Evolutionary conservation across 1,140 invertebrate species (phyloP), one percentile per base, ranked within the genome.

Genomic region (Hestina assimilis): DNA sequence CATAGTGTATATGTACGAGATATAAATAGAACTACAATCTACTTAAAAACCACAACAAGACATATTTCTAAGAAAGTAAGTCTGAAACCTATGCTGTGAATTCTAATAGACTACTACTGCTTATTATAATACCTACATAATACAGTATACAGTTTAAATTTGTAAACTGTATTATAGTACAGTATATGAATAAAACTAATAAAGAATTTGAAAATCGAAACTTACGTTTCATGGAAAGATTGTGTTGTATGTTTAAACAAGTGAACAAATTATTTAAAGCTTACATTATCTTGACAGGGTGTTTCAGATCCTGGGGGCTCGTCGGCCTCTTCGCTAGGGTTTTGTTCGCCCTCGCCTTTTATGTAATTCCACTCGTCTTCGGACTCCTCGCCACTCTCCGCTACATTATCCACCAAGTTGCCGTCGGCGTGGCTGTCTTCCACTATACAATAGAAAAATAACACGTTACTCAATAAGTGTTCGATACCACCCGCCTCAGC

Each of bases 281-380:
- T 82, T 53, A 88, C 84, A 70, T 86, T 88, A 64, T 88, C 85
- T 69, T 88, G 85, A 71, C 83, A 79, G 61, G 85, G 82, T 71
- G 85, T 88, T 46, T 85, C 80, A n/a, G 83, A 85, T 61, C 80
- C 77, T 35, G 77, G 82, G 28, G 60, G 73, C 55, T 87, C 83
- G 71, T 83, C 79, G 43, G 63, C 72, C 45, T 84, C 82, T 46
- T 87, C 81, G 62, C 72, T 79, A 24, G 69, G 69, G 46, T 76
- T 75, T 11, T 74, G 69, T 41, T 91, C 90, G 52, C 90, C 89
- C 62, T 92, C 92, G 55, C 91, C 90, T 69, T 92, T 92, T 73
- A 91, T 92, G 72, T 93, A 94, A 78, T 94, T 93, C 93, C 93
- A 94, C 91, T 93, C 93, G 92, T 94, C 93, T 83, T 94, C 93